Base-by-base conservation (phyloP, 2,888 invertebrate genomes). In the Tachystola acroxantha region DNA sequence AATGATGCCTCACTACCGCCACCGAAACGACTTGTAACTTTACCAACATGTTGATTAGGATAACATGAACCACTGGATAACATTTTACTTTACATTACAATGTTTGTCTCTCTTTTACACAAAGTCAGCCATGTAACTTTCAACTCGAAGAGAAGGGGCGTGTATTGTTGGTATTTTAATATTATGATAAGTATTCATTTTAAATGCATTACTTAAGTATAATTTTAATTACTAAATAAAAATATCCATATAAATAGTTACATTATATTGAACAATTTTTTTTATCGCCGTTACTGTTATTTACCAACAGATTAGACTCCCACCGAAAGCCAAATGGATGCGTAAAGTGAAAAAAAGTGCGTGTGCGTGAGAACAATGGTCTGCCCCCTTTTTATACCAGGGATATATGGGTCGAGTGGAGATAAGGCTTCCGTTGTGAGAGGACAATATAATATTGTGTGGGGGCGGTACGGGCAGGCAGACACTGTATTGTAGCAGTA, bases 301-400 rank as follows among this genome's bases (percentile, higher is more conserved):
- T n/a, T n/a, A n/a, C n/a, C n/a, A n/a, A n/a, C n/a, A n/a, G n/a
- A n/a, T n/a, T n/a, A n/a, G n/a, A n/a, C n/a, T n/a, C n/a, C n/a
- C n/a, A n/a, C n/a, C n/a, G n/a, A n/a, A n/a, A n/a, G n/a, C n/a
- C 7, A 24, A 24, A 24, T 2, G 3, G 7, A 37, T 43, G 45
- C 48, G 48, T 45, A 34, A 32, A 43, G 26, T 34, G 35, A 39
- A 36, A 48, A 78, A 80, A 79, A 82, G 70, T 82, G 85, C 85
- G 88, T 88, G 85, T 88, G 85, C 84, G 88, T 88, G 79, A 81
- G 81, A 88, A 88, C 88, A 88, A 88, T 88, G 82, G 81, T 71
- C 74, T 87, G 87, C 85, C 85, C 88, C 86, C 87, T 86, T 87
- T 88, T 86, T 78, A 59, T 85, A 88, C 84, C 76, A 87, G 87